These are phyloP conservation scores for Peromyscus eremicus DNA, from an alignment of 2,797 vertebrate species.

Conservation along the genomic window DNA sequence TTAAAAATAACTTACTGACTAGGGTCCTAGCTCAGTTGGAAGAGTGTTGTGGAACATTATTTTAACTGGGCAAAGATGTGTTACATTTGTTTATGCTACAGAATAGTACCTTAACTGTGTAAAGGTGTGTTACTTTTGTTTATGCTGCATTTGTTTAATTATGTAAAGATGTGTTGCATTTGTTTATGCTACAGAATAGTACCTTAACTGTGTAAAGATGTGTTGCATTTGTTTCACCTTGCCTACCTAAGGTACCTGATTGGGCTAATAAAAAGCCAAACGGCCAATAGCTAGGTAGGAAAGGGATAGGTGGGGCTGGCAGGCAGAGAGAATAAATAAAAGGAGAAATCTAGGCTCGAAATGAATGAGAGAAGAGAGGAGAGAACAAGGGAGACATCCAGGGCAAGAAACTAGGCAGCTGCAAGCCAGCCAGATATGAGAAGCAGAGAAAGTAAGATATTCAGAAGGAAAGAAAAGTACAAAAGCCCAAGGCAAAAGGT, in stretches of 20 bases:
- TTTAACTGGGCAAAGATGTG: background rate
- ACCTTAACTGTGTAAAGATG: background rate
- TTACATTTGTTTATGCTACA: background rate
- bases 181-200: no score
- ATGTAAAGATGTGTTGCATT: background rate
- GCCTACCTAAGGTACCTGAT: background rate
- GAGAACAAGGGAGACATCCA: background rate
- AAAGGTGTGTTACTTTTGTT: background rate
- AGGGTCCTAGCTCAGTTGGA: background rate
- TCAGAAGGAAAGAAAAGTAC: background rate
- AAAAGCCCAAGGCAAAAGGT: background rate
- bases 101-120: background rate
- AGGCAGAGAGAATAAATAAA: background rate
- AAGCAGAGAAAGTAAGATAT: background rate
- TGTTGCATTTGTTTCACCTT: background rate
- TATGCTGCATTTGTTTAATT: background rate
- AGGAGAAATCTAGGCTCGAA: background rate
- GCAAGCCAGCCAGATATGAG: background rate
- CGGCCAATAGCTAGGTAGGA: background rate
- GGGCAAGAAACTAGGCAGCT: background rate
- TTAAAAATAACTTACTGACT: background rate
- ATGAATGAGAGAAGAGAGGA: background rate
- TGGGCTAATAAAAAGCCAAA: background rate
- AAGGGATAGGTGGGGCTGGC: background rate
- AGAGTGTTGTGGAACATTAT: background rate